Evolutionary conservation across 37 sponge, comb jelly and placozoan species (phyloP), one percentile per base, ranked within the genome.

Genomic region (Mnemiopsis leidyi): DNA sequence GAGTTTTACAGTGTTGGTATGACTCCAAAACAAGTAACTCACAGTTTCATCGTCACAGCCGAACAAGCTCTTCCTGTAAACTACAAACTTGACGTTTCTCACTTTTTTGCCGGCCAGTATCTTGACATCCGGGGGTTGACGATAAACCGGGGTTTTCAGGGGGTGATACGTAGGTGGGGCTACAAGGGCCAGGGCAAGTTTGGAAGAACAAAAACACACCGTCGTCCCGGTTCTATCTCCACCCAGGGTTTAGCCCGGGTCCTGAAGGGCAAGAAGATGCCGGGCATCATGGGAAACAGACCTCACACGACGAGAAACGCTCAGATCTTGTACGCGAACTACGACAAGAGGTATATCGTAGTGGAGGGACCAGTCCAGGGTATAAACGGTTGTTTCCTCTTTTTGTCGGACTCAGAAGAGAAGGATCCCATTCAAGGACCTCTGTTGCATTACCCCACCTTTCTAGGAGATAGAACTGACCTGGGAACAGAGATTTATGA

Each of bases 401-500:
- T n/a, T 29, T 40, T 85, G 16, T 36, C 38, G 5, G 90, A 85
- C 90, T 40, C 61, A 3, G 24, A 23, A 13, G 9, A 85, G 2
- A 85, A 85, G 90, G 90, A 85, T 37, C 90, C 90, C 25, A 85
- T 85, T 23, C 90, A 85, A 61, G 90, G 90, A n/a, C 90, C 90
- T 0, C 90, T 85, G 13, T 37, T 85, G 0, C 90, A 85, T 37
- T 40, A 20, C 25, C 90, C 90, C 48, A 85, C 90, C 5, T 85
- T 85, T 37, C 90, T 85, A 18, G 90, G 90, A 0, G 36, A 85
- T 28, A 85, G 90, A 37, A 40, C 40, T 1, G 90, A 38, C 39
- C 32, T 85, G 9, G 90, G 90, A 3, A 9, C 33, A 23, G 61
- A 85, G 90, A 85, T 38, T 29, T 85, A 85, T 85, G 90, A 85